These are phyloP conservation scores for Brachypalpus laphriformis DNA, from an alignment of 2,888 invertebrate species.

Conservation along the genomic window DNA sequence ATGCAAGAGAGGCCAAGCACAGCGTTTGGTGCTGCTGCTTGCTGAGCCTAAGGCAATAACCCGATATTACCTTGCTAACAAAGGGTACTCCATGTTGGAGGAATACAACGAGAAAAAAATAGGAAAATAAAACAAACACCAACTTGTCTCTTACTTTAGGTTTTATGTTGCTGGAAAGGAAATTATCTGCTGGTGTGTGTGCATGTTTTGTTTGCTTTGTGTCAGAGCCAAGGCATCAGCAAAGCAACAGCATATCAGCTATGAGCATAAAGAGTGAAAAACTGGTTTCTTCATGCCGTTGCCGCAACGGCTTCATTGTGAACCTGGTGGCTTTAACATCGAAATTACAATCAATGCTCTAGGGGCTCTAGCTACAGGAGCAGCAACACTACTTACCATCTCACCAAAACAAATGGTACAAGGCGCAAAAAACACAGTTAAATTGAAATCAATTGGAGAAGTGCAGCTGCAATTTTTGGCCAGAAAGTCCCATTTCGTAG, in stretches of 20 bases:
- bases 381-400: slow-evolving; percentile 1
- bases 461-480: slow-evolving; percentile 18
- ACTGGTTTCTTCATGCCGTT: slow-evolving; percentile 30
- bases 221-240: slow-evolving; percentile 9
- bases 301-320: background rate
- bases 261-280: too few species aligned
- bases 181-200: slow-evolving; percentile 1
- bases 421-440: background rate
- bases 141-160: slow-evolving; percentile 31
- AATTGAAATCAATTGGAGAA: background rate
- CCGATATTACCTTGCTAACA: slow-evolving; percentile 23
- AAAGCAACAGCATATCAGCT: background rate
- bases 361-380: slow-evolving; percentile 7
- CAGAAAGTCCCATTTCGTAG: background rate
- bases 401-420: background rate
- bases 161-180: slow-evolving; percentile 14
- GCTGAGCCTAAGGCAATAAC: slow-evolving; percentile 52
- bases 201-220: slow-evolving; percentile 35
- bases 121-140: background rate
- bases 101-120: slow-evolving; percentile 2
- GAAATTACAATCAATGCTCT: slow-evolving; percentile 32
- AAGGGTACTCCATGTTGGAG: background rate
- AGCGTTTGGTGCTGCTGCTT: background rate
- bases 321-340: slow-evolving; percentile 27
- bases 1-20: slow-evolving; percentile 25